Evolutionary conservation across 2,888 invertebrate species (phyloP).

Genomic region (Macrosiphum euphorbiae): DNA sequence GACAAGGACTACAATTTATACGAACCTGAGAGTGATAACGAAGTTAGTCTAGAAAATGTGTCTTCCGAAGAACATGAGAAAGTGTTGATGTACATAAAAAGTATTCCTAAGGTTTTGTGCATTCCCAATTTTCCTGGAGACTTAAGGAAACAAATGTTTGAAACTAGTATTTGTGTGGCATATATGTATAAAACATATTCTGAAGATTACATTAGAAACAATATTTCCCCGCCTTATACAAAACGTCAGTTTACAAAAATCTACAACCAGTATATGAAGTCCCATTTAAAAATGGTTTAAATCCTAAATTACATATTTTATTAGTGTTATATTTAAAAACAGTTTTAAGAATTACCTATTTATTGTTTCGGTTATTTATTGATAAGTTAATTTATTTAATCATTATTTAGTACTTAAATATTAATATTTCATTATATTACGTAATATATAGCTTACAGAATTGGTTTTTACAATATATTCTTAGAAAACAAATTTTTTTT

Average conservation of each 20-base stretch:
- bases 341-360: background rate
- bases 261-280: slow-evolving; percentile 45
- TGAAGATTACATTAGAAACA: slow-evolving; percentile 33
- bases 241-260: slow-evolving; percentile 43
- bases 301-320: background rate
- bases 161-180: slow-evolving; percentile 14
- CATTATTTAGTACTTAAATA: background rate
- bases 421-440: background rate
- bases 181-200: slow-evolving; percentile 52
- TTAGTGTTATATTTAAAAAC: background rate
- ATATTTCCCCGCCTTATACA: slow-evolving; percentile 15
- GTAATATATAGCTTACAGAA: background rate
- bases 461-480: background rate
- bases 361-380: background rate
- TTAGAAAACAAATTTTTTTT: background rate
- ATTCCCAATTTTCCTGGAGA: background rate
- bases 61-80: slow-evolving; percentile 25
- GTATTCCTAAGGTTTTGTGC: slow-evolving; percentile 42
- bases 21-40: slow-evolving; percentile 25
- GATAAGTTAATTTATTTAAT: background rate
- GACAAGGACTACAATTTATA: slow-evolving; percentile 32
- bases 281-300: slow-evolving; percentile 32
- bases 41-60: slow-evolving; percentile 27
- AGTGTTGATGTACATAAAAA: slow-evolving; percentile 31
- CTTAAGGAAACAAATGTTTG: background rate